These are phyloP conservation scores for Cantharis rustica DNA, from an alignment of 2,888 invertebrate genomes.

Conservation along the genomic window DNA sequence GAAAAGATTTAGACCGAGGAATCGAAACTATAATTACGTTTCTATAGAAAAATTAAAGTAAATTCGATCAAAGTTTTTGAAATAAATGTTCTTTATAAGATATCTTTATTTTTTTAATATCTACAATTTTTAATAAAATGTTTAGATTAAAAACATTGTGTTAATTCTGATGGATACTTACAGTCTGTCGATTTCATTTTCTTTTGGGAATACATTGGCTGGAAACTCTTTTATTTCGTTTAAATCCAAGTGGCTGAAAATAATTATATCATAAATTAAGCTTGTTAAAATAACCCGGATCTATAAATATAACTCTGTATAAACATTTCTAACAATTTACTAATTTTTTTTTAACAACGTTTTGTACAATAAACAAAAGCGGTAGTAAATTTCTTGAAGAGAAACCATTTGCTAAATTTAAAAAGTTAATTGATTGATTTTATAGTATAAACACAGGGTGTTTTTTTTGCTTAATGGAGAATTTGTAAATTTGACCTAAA, in stretches of 20 bases:
- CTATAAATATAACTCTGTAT: neutral
- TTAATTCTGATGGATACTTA: neutral
- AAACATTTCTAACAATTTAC: neutral
- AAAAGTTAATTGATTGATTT: neutral
- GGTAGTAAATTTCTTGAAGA: neutral
- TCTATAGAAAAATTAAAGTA: no score
- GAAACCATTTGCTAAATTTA: neutral
- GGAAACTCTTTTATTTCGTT: conserved; percentile 54
- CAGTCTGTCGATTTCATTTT: conserved; percentile 40
- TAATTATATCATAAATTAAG: neutral
- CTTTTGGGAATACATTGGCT: conserved; percentile 50
- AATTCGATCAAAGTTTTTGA: no score
- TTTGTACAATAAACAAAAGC: neutral
- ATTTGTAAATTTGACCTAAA: neutral
- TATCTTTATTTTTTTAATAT: no score
- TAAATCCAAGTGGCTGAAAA: conserved; percentile 56
- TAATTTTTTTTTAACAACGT: neutral
- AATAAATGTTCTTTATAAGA: no score
- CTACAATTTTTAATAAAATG: neutral
- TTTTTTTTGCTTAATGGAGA: neutral
- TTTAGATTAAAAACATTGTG: neutral
- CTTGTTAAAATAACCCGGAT: neutral
- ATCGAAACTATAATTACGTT: no score
- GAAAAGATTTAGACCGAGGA: no score
- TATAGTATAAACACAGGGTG: neutral